Percentiles rank a stretch among this genome's conserved stretches.
Conservation (phyloP, 2,888 invertebrate species). For the Parnassius apollo region DNA sequence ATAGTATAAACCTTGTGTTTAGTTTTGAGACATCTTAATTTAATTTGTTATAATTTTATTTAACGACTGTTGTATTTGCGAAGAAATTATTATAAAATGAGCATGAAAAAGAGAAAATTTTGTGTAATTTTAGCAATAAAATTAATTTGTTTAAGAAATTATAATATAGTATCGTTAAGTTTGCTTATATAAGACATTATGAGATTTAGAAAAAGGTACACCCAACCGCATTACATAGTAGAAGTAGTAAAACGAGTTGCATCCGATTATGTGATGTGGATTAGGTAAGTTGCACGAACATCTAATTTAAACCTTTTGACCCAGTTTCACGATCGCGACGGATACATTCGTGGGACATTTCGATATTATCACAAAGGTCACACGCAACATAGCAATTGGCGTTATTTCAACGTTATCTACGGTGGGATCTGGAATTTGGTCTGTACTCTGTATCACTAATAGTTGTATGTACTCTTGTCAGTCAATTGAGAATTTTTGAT, state of each 20-base stretch:
- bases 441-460: background rate
- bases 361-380: constrained; percentile 21
- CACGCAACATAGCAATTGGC: constrained; percentile 17
- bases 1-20: too few relatives aligned
- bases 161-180: background rate
- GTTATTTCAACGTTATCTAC: constrained; percentile 3
- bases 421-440: constrained; percentile 2
- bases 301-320: constrained; percentile 23
- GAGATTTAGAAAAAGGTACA: too few relatives aligned
- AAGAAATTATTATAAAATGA: too few relatives aligned
- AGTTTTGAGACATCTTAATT: too few relatives aligned
- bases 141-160: too few relatives aligned
- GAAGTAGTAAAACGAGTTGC: constrained; percentile 17
- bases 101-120: too few relatives aligned
- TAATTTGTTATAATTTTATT: too few relatives aligned
- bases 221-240: background rate
- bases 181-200: background rate
- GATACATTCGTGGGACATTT: constrained; percentile 19
- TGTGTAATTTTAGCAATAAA: too few relatives aligned
- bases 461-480: too few relatives aligned
- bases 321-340: constrained; percentile 13
- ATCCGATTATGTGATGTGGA: constrained; percentile 20
- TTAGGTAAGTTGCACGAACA: constrained; percentile 12
- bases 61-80: too few relatives aligned
- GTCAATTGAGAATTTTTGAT: too few relatives aligned